Conservation (phyloP, 1,140 invertebrate genomes). For the Euura saliciscinereae region DNA sequence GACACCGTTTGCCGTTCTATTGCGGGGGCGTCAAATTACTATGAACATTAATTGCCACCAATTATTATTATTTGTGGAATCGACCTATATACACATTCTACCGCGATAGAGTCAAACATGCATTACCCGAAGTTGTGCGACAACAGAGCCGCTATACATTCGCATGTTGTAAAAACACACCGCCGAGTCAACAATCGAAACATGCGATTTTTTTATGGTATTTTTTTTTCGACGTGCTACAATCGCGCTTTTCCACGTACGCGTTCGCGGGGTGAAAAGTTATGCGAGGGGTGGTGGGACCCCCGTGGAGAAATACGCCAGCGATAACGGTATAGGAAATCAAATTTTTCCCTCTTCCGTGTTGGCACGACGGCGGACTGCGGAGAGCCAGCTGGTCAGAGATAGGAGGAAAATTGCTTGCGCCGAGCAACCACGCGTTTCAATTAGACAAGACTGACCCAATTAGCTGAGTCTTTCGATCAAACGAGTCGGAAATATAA, state of each 20-base stretch:
- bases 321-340: slow-evolving; percentile 4
- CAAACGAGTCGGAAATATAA: background rate
- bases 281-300: background rate
- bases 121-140: no score
- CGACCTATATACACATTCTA: background rate
- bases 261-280: background rate
- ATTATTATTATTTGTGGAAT: slow-evolving; percentile 50
- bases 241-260: background rate
- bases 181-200: no score
- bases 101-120: no score
- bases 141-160: no score
- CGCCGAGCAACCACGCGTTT: background rate
- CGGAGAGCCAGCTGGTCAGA: background rate
- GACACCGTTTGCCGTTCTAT: slow-evolving; percentile 35
- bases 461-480: slow-evolving; percentile 1
- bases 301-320: background rate
- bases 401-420: background rate
- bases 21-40: slow-evolving; percentile 41
- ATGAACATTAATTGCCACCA: slow-evolving; percentile 54
- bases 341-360: background rate
- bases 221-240: background rate
- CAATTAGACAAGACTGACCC: slow-evolving; percentile 5
- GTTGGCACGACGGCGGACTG: background rate
- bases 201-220: background rate
- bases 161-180: no score